phyloP scores from a whole-genome alignment of 1,140 invertebrate genomes.

The Thaumatotibia leucotreta region DNA sequence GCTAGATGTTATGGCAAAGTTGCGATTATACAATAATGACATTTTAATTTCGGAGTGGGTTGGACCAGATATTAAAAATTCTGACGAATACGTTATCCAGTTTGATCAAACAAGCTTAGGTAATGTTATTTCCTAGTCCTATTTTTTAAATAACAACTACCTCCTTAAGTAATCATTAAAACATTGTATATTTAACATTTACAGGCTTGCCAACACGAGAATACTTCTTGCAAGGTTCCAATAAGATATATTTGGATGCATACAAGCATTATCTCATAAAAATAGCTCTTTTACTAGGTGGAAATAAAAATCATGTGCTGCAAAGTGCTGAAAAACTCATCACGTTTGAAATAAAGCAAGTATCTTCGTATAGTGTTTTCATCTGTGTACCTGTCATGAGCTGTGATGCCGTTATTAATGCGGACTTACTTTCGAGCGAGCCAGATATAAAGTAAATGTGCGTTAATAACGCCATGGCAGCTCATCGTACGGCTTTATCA shows the following conservation, averaged over 20 bases:
- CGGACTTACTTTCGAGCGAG: too few species aligned
- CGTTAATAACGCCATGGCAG: too few species aligned
- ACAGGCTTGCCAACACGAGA: conserved; percentile 87
- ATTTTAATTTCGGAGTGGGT: conserved; percentile 90
- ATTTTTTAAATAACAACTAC: too few species aligned
- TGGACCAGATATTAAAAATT: conserved; percentile 92
- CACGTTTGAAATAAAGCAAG: conserved; percentile 86
- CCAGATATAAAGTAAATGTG: too few species aligned
- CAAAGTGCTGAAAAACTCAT: conserved; percentile 85
- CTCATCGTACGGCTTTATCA: too few species aligned
- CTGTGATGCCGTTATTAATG: too few species aligned
- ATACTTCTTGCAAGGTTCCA: conserved; percentile 86
- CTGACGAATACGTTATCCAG: conserved; percentile 90
- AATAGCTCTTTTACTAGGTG: conserved; percentile 82
- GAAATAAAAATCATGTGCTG: conserved; percentile 77
- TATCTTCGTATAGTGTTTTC: background rate
- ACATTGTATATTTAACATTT: too few species aligned
- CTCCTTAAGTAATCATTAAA: too few species aligned
- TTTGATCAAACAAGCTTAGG: conserved; percentile 92
- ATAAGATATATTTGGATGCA: conserved; percentile 84
- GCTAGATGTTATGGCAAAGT: conserved; percentile 84
- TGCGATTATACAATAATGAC: conserved; percentile 90
- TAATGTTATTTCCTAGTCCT: too few species aligned
- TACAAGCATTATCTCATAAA: conserved; percentile 88
- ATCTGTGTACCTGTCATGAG: too few species aligned